Percentiles rank a stretch among this genome's conserved stretches.
Evolutionary conservation across 2,797 vertebrate species (phyloP).

Genomic region (Eptatretus atami): DNA sequence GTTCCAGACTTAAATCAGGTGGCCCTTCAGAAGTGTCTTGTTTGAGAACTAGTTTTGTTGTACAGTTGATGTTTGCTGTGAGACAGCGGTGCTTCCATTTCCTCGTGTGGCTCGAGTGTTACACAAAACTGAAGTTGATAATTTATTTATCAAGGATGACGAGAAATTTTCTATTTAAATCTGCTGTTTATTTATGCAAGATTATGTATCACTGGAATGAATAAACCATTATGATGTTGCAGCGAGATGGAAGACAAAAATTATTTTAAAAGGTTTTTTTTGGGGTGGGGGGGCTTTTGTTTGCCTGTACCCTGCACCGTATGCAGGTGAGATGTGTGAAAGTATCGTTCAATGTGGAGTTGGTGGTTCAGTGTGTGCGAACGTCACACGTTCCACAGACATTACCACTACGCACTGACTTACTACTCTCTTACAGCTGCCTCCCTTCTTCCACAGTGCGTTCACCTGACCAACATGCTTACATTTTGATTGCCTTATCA

Average conservation of each 20-base stretch:
- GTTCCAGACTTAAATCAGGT: conserved; percentile 30
- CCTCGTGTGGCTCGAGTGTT: no score
- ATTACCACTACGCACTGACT: conserved; percentile 65
- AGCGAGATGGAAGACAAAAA: not conserved
- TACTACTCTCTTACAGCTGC: conserved; percentile 46
- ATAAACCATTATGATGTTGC: not conserved
- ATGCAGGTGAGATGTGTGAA: conserved; percentile 39
- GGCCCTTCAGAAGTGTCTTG: conserved; percentile 12
- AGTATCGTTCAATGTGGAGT: conserved; percentile 66
- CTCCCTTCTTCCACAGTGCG: conserved; percentile 61
- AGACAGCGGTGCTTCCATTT: no score
- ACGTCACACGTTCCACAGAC: conserved; percentile 57
- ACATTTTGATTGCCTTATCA: no score
- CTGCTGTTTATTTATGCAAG: no score
- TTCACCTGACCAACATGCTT: conserved; percentile 7
- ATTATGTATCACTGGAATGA: no score
- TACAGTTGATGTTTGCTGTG: no score
- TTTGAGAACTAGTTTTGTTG: no score
- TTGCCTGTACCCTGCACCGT: not conserved
- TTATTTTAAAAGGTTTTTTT: not conserved
- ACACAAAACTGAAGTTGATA: no score
- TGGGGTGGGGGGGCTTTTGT: no score
- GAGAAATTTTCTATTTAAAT: no score
- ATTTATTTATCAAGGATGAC: no score
- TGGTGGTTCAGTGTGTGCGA: conserved; percentile 67